Evolutionary conservation across 1,140 invertebrate genomes (phyloP), one percentile per base, ranked within the genome.

Genomic region (Calycopis cecrops): DNA sequence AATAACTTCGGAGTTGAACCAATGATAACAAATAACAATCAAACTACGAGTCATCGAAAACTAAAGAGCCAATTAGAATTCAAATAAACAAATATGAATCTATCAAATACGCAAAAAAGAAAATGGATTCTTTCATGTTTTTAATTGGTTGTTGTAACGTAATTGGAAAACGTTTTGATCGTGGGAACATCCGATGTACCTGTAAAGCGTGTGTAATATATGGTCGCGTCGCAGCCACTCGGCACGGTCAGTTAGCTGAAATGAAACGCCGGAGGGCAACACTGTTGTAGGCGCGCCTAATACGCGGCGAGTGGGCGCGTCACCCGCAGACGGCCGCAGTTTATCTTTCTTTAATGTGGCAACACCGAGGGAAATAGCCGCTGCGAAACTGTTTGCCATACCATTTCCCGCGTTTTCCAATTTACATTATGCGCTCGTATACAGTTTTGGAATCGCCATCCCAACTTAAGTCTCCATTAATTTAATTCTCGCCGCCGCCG

Each of bases 241-340:
- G 56, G 59, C 64, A 62, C 72, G 79, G 81, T 84, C 78, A 81
- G 77, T 65, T 64, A 63, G 71, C 67, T 69, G 66, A 69, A 80
- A 82, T 82, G 79, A 85, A 84, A 79, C 80, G 80, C 79, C 66
- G 61, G 65, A 65, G 76, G 79, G 66, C 71, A 75, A 78, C 76
- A 79, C 73, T 71, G 71, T 60, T 71, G 77, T 70, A 73, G 68
- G 76, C 73, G 81, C 69, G 76, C 61, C 73, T 76, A 79, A 77
- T 79, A 70, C 69, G 68, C 56, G 67, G 60, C 63, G 74, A 84
- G 79, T 82, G 79, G 79, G 76, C 74, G 72, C 71, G 82, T 86
- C 82, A 84, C 33, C 60, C 48, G 59, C 82, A 85, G 77, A 59
- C 73, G 64, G 59, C 49, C 74, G 71, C 76, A 78, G 77, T 85